Conservation (phyloP, 2,113 vertebrate species). For the Paraplagusia blochii region DNA sequence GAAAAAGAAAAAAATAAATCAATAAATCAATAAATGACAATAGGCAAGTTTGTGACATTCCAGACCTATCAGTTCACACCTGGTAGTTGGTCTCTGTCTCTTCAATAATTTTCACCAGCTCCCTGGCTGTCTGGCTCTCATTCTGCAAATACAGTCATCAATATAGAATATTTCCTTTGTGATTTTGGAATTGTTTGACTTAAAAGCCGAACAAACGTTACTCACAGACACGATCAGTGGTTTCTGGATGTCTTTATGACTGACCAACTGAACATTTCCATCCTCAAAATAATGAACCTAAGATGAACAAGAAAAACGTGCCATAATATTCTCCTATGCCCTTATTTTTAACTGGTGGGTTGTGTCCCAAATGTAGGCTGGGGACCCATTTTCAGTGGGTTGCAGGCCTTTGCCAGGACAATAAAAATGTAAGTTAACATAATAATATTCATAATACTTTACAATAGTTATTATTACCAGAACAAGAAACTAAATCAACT, state of each 20-base stretch:
- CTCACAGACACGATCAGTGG: slow-evolving; percentile 87
- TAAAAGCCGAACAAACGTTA: slow-evolving; percentile 2
- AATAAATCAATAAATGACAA: not conserved
- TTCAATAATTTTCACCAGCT: slow-evolving; percentile 93
- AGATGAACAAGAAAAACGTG: not conserved
- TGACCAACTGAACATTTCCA: slow-evolving; percentile 94
- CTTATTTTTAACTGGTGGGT: too few relatives aligned
- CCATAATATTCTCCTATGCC: too few relatives aligned
- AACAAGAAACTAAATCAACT: too few relatives aligned
- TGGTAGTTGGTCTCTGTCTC: slow-evolving; percentile 94
- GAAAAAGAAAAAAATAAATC: slow-evolving; percentile 37
- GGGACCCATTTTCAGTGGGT: too few relatives aligned
- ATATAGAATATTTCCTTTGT: not conserved
- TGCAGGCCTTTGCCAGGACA: too few relatives aligned
- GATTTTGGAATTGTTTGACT: too few relatives aligned
- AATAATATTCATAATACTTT: too few relatives aligned
- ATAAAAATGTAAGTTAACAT: too few relatives aligned
- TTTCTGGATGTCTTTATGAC: slow-evolving; percentile 93
- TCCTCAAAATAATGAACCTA: slow-evolving; percentile 98
- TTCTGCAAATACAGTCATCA: slow-evolving; percentile 70
- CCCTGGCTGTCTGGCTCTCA: slow-evolving; percentile 90
- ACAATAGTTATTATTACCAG: too few relatives aligned
- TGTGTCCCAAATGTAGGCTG: too few relatives aligned
- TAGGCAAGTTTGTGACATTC: too few relatives aligned
- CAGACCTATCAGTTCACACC: slow-evolving; percentile 72